Conservation (phyloP, 2,113 vertebrate genomes). For the Phylloscopus trochiloides region DNA sequence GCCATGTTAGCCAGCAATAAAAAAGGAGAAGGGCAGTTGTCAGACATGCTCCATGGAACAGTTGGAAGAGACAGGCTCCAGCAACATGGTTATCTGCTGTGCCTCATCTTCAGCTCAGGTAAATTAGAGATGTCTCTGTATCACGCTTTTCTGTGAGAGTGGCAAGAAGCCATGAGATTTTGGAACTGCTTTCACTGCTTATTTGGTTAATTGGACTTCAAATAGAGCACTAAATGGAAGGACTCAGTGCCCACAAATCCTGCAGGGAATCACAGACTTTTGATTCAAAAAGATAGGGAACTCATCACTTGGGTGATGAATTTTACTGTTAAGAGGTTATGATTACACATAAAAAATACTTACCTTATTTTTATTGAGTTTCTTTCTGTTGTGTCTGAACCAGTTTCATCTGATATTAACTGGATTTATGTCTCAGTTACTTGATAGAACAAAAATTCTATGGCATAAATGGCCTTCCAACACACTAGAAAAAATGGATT, state of each 20-base stretch:
- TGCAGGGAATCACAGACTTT: neutral
- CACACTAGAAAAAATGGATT: neutral
- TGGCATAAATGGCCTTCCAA: neutral
- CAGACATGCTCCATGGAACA: neutral
- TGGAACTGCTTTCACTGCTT: neutral
- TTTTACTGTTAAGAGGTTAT: neutral
- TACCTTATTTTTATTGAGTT: neutral
- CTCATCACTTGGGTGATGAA: neutral
- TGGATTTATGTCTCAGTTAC: neutral
- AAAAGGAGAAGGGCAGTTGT: neutral
- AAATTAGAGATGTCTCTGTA: neutral
- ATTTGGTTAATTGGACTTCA: neutral
- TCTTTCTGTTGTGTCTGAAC: neutral
- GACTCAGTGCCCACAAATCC: neutral
- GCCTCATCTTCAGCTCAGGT: neutral
- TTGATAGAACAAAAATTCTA: slow-evolving; percentile 7
- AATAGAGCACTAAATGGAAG: neutral
- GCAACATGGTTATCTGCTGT: neutral
- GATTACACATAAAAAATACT: neutral
- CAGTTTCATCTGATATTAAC: neutral
- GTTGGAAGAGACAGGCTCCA: neutral
- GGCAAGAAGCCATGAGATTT: neutral
- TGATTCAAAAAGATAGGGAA: neutral
- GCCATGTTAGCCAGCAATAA: neutral
- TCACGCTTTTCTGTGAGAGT: neutral